Percentiles rank a stretch among this genome's conserved stretches.
Conservation (phyloP, 2,888 invertebrate species). For the Athrips mouffetella region DNA sequence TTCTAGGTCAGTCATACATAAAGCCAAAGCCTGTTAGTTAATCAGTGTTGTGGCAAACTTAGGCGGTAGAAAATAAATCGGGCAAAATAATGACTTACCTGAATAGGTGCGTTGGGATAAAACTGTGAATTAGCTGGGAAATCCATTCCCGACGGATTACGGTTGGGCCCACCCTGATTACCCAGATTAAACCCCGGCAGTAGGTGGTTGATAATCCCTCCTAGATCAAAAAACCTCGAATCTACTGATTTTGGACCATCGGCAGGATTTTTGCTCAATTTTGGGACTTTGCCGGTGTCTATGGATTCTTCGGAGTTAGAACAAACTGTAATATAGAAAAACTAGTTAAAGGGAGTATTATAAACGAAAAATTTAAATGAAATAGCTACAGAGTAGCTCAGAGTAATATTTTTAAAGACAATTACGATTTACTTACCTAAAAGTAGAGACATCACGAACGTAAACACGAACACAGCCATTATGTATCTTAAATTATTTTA, state of each 20-base stretch:
- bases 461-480: conserved; percentile 4
- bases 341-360: not conserved
- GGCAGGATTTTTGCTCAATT: not conserved
- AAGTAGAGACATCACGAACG: not conserved
- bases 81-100: conserved; percentile 22
- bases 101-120: conserved; percentile 31
- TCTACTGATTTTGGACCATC: conserved; percentile 19
- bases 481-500: too few species aligned
- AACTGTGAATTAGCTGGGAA: conserved; percentile 36
- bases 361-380: not conserved
- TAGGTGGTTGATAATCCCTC: conserved; percentile 23
- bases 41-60: conserved; percentile 6
- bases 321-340: conserved; percentile 1
- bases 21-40: conserved; percentile 3
- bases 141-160: conserved; percentile 25
- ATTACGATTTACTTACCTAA: conserved; percentile 6
- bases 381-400: not conserved
- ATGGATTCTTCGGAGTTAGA: conserved; percentile 2
- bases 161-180: conserved; percentile 32
- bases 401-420: not conserved
- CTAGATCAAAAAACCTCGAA: conserved; percentile 29
- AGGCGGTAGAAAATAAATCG: conserved; percentile 8
- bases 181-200: conserved; percentile 32
- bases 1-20: too few species aligned
- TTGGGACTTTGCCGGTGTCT: not conserved